Evolutionary conservation across 2,888 invertebrate species (phyloP).

Genomic region (Pterostichus madidus): DNA sequence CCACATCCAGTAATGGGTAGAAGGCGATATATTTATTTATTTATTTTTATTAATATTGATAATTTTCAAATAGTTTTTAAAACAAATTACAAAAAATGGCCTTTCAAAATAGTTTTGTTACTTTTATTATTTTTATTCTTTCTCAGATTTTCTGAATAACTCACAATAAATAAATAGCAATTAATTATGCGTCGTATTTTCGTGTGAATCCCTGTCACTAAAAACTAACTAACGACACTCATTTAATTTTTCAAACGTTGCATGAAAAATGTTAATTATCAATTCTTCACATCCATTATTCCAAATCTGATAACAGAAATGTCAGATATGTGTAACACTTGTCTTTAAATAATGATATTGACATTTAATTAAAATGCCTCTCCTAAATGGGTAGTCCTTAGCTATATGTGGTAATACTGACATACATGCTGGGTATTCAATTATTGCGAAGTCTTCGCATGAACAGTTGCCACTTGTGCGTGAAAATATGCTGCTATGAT

Average conservation of each 20-base stretch:
- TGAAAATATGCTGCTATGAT: slow-evolving; percentile 28
- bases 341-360: slow-evolving; percentile 37
- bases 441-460: slow-evolving; percentile 29
- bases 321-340: slow-evolving; percentile 51
- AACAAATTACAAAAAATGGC: too few relatives aligned
- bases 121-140: too few relatives aligned
- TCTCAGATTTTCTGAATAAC: too few relatives aligned
- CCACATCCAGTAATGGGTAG: too few relatives aligned
- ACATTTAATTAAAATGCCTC: slow-evolving; percentile 66
- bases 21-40: too few relatives aligned
- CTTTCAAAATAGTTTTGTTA: too few relatives aligned
- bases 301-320: slow-evolving; percentile 46
- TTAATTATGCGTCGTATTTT: neutral
- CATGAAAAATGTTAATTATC: slow-evolving; percentile 28
- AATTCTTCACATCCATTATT: slow-evolving; percentile 7
- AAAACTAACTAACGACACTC: slow-evolving; percentile 2
- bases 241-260: neutral
- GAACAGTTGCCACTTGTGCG: slow-evolving; percentile 10
- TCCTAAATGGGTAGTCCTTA: slow-evolving; percentile 58
- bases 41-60: too few relatives aligned
- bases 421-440: slow-evolving; percentile 35
- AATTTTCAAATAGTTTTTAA: too few relatives aligned
- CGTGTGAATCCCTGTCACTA: neutral
- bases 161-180: neutral
- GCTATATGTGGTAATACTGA: slow-evolving; percentile 44